Conservation (phyloP, 2,113 vertebrate species). For the Micronycteris hirsuta region DNA sequence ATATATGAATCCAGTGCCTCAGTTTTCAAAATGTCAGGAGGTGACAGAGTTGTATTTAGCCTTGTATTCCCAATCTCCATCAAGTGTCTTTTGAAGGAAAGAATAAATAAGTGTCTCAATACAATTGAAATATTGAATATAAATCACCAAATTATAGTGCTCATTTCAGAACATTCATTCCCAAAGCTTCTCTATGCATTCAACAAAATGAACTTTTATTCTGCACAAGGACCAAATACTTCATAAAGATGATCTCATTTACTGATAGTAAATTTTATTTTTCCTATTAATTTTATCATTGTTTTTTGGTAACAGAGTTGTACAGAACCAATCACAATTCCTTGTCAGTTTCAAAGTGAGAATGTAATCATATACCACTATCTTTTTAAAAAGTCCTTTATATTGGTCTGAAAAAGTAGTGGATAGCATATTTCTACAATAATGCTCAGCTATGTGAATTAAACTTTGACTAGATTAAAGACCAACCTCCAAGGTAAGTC, state of each 20-base stretch:
- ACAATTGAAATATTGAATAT: not conserved
- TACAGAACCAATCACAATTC: not conserved
- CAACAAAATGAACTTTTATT: not conserved
- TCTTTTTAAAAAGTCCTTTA: slow-evolving; percentile 4
- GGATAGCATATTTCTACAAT: not conserved
- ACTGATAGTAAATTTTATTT: not conserved
- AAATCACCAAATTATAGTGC: not conserved
- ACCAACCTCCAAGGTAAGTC: not conserved
- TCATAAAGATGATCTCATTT: not conserved
- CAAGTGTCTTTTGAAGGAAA: not conserved
- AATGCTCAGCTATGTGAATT: not conserved
- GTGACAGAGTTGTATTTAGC: not conserved
- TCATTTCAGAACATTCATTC: not conserved
- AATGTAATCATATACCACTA: not conserved
- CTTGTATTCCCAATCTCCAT: not conserved
- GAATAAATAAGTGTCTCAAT: not conserved
- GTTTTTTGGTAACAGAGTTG: not conserved
- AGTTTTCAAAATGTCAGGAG: slow-evolving; percentile 15
- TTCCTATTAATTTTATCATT: not conserved
- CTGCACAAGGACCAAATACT: not conserved
- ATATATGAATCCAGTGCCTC: not conserved
- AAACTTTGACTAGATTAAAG: not conserved
- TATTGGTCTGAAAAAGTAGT: not conserved
- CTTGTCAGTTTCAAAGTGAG: not conserved
- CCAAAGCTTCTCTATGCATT: not conserved